These are phyloP conservation scores for Petaurus breviceps DNA, from an alignment of 2,113 vertebrate genomes.

Conservation along the genomic window DNA sequence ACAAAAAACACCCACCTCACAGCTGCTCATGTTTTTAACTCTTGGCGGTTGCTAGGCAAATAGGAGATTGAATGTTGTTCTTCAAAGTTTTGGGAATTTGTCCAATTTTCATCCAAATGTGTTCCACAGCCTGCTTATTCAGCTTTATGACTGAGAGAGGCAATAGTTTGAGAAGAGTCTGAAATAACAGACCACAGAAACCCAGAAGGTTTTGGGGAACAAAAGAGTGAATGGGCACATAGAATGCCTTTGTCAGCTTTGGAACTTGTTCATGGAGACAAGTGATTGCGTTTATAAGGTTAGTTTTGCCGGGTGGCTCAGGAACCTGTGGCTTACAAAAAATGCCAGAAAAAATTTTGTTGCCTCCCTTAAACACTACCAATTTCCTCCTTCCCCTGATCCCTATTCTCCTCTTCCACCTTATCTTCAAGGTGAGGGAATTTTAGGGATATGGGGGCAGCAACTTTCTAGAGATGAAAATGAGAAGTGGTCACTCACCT, in stretches of 20 bases:
- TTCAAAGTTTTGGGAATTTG: neutral
- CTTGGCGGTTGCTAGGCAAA: constrained; percentile 1
- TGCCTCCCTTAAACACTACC: neutral
- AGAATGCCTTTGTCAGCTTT: neutral
- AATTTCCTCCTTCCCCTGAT: neutral
- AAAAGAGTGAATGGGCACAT: neutral
- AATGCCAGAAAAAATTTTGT: neutral
- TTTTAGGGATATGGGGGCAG: neutral
- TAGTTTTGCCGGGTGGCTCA: neutral
- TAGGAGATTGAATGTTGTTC: neutral
- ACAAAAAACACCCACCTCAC: neutral
- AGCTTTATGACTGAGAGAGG: constrained; percentile 24
- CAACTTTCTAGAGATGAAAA: neutral
- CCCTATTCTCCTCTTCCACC: neutral
- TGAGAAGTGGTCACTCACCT: neutral
- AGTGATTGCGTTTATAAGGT: neutral
- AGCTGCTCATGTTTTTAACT: neutral
- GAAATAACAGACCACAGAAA: neutral
- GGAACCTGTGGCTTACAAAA: neutral
- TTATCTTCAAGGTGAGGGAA: neutral
- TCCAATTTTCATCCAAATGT: neutral
- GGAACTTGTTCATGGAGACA: neutral
- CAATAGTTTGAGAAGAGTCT: neutral
- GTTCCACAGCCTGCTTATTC: neutral
- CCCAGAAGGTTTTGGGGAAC: neutral